Base-by-base conservation (phyloP, 2,888 invertebrate genomes). In the Philereme transversata region DNA sequence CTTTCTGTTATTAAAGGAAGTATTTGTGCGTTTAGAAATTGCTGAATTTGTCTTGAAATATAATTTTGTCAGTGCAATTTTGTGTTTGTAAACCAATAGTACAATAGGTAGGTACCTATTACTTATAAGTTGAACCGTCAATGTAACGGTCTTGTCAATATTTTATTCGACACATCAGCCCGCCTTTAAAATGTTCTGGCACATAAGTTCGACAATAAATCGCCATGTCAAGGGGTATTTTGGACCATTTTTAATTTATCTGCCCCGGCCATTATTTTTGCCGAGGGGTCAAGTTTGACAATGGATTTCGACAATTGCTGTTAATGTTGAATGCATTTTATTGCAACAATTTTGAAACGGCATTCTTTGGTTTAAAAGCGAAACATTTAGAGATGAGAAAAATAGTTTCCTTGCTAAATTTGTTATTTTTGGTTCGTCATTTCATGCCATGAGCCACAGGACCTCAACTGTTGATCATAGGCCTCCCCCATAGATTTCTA, bases 201-300 rank as follows among this genome's bases (percentile, higher is more conserved):
- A 72, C 72, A 77, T 72, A 77, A 81, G 72, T 74, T 64, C 59
- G 67, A 76, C 78, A 69, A 81, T 82, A 81, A 83, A 82, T 83
- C 79, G 75, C 74, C 71, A 76, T 79, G 83, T 86, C 87, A 88
- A 87, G 88, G 88, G 90, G 87, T 86, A 88, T 89, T 90, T 89
- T 89, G 86, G 88, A 89, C 79, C 84, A 89, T 90, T 92, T 92
- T 92, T 92, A 92, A 92, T 92, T 91, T 91, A 92, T 90, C 84
- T 90, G 89, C 86, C 90, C 82, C 68, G 54, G 82, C 87, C 84
- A 88, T 91, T 90, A 90, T 90, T 90, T 91, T 87, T 81, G 75
- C 60, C 78, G 88, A 89, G 87, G 91, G 91, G 91, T 92, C 91
- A 92, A 84, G 75, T 75, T 57, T 65, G 61, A 88, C 86, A 88